Evolutionary conservation across 2,888 invertebrate species (phyloP).

Genomic region (Yponomeuta evonymella): DNA sequence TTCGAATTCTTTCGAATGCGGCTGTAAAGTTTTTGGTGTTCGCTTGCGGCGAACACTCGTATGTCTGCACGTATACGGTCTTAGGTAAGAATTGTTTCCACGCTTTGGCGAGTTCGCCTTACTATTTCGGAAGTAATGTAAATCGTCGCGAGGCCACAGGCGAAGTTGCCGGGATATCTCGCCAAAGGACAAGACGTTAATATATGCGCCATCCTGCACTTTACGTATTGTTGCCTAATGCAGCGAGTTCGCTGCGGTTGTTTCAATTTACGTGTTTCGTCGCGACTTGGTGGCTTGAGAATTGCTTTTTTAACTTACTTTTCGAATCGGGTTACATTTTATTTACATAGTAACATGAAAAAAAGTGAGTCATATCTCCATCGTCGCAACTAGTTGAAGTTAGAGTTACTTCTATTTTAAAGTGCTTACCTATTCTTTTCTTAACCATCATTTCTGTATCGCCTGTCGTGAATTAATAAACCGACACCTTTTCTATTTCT

Average conservation of each 20-base stretch:
- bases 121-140: conserved; percentile 71
- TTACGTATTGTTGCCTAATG: conserved; percentile 69
- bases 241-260: conserved; percentile 52
- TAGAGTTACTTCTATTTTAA: neutral
- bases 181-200: conserved; percentile 73
- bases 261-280: conserved; percentile 47
- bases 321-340: neutral
- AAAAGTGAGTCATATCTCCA: neutral
- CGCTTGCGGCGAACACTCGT: conserved; percentile 20
- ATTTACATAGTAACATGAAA: neutral
- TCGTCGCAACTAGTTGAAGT: neutral
- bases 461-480: no score
- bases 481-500: no score
- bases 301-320: conserved; percentile 25
- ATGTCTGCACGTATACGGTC: conserved; percentile 19
- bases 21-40: conserved; percentile 37
- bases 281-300: conserved; percentile 1
- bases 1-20: conserved; percentile 31
- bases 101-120: conserved; percentile 49
- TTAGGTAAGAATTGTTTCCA: conserved; percentile 33
- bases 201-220: conserved; percentile 69
- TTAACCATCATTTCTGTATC: no score
- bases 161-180: conserved; percentile 67
- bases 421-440: no score
- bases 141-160: conserved; percentile 58